phyloP scores from a whole-genome alignment of 2,797 vertebrate species.

The Nothura maculosa region DNA sequence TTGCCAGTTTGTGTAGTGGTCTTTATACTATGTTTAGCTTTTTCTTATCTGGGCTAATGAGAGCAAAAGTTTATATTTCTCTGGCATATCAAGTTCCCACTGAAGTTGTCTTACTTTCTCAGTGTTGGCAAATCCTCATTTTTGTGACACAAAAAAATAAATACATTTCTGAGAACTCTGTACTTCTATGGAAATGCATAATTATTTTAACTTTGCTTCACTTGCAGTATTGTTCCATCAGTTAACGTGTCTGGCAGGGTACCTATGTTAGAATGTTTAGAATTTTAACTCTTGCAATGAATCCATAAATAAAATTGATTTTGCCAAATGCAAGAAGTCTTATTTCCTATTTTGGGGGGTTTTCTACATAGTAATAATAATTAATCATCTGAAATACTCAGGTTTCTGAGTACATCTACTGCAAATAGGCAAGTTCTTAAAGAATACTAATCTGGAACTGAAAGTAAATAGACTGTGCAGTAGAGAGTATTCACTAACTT shows the following conservation, averaged over 20 bases:
- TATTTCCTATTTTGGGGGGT: neutral
- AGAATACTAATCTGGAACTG: neutral
- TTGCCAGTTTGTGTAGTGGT: neutral
- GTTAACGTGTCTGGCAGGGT: neutral
- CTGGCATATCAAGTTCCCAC: neutral
- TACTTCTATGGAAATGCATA: neutral
- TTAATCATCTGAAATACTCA: neutral
- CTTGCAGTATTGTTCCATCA: conserved; percentile 12
- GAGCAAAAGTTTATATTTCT: neutral
- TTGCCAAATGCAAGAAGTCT: conserved; percentile 48
- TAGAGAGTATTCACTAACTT: neutral
- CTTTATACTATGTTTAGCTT: neutral
- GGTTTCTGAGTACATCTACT: neutral
- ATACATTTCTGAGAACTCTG: neutral
- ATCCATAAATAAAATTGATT: conserved; percentile 59
- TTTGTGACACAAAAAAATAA: neutral
- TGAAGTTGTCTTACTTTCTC: neutral
- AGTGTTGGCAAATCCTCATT: neutral
- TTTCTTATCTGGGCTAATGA: neutral
- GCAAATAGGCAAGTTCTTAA: too few species aligned
- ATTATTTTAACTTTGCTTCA: neutral
- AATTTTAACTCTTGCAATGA: neutral
- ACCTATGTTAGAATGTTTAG: neutral
- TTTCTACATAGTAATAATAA: neutral
- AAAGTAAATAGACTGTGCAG: neutral